Evolutionary conservation across 2,888 invertebrate genomes (phyloP).

Genomic region (Napeogenes sylphis): DNA sequence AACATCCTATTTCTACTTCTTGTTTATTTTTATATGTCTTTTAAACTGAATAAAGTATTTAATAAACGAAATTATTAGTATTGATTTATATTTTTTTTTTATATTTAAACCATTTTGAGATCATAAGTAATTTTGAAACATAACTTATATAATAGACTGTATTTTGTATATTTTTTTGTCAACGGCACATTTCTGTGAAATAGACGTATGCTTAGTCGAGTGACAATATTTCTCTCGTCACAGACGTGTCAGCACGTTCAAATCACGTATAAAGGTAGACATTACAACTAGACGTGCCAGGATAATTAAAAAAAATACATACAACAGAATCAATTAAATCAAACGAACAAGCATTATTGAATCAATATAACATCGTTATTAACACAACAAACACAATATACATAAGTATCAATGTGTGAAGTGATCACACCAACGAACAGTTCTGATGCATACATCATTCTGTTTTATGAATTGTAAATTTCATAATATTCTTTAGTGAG

Average conservation of each 20-base stretch:
- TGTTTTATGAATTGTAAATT: slow-evolving; percentile 77
- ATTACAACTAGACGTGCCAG: not conserved
- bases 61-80: no score
- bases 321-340: no score
- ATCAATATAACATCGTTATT: no score
- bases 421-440: slow-evolving; percentile 36
- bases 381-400: no score
- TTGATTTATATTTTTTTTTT: no score
- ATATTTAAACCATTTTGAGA: no score
- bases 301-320: not conserved
- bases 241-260: slow-evolving; percentile 11
- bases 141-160: not conserved
- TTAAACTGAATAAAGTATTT: no score
- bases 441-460: slow-evolving; percentile 64
- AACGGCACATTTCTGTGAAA: slow-evolving; percentile 18
- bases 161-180: slow-evolving; percentile 14
- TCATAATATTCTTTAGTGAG: slow-evolving; percentile 69
- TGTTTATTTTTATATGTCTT: no score
- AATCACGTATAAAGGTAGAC: not conserved
- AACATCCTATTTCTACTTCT: slow-evolving; percentile 16
- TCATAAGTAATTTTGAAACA: no score
- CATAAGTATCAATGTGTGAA: slow-evolving; percentile 16
- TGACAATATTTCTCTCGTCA: slow-evolving; percentile 26
- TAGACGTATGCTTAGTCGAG: slow-evolving; percentile 16
- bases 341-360: no score